These are phyloP conservation scores for Cactoblastis cactorum DNA, from an alignment of 2,888 invertebrate genomes.

Conservation along the genomic window DNA sequence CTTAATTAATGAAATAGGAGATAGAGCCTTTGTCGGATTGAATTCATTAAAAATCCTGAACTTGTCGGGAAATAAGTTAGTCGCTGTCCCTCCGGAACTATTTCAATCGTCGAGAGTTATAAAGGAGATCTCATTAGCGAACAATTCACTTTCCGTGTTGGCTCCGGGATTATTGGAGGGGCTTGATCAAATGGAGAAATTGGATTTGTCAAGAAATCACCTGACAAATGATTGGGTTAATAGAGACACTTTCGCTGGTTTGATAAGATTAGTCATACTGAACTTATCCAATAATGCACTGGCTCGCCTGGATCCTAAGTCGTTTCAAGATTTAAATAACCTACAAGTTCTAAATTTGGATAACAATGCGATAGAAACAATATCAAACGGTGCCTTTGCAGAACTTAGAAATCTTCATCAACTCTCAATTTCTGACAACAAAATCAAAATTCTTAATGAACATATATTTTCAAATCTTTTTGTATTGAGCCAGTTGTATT, in stretches of 20 bases:
- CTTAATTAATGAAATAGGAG: slow-evolving; percentile 85
- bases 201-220: slow-evolving; percentile 87
- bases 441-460: slow-evolving; percentile 82
- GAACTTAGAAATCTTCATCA: slow-evolving; percentile 87
- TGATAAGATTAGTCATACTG: slow-evolving; percentile 85
- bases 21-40: slow-evolving; percentile 86
- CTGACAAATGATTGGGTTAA: slow-evolving; percentile 87
- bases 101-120: slow-evolving; percentile 86
- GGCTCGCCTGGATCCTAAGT: slow-evolving; percentile 83
- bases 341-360: slow-evolving; percentile 87
- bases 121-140: slow-evolving; percentile 85
- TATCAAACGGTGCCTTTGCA: slow-evolving; percentile 86
- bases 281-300: slow-evolving; percentile 86
- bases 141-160: slow-evolving; percentile 88
- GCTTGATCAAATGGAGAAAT: slow-evolving; percentile 84
- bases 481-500: slow-evolving; percentile 84
- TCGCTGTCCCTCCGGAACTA: slow-evolving; percentile 87
- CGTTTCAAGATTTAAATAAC: slow-evolving; percentile 86
- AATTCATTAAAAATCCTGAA: slow-evolving; percentile 85
- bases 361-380: slow-evolving; percentile 83
- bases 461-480: slow-evolving; percentile 85
- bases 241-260: slow-evolving; percentile 86
- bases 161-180: slow-evolving; percentile 87
- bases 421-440: slow-evolving; percentile 85
- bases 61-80: slow-evolving; percentile 88